phyloP scores from a whole-genome alignment of 2,888 invertebrate species.

The Thymelicus lineola region DNA sequence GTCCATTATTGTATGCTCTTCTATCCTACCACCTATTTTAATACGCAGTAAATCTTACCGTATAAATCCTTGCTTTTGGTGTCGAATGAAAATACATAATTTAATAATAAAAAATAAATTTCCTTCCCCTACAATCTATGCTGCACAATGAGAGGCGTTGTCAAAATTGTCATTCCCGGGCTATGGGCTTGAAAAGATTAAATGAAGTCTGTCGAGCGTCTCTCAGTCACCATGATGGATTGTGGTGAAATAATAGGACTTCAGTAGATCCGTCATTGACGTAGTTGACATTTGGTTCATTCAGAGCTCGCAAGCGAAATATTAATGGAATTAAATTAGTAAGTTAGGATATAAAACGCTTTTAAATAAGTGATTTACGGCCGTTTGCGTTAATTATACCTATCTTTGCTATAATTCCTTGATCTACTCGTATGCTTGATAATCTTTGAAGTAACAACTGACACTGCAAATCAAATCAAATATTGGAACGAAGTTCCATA shows the following conservation, averaged over 20 bases:
- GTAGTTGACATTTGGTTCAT: conserved; percentile 23
- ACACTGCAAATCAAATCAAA: too few relatives aligned
- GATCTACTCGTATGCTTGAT: too few relatives aligned
- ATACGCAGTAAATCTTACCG: too few relatives aligned
- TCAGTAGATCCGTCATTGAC: conserved; percentile 18
- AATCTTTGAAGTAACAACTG: too few relatives aligned
- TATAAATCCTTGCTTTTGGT: background rate
- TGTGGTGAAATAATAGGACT: conserved; percentile 30
- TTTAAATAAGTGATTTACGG: too few relatives aligned
- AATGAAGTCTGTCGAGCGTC: conserved; percentile 38
- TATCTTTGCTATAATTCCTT: too few relatives aligned
- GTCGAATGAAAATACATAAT: background rate
- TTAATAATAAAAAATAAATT: background rate
- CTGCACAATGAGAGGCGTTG: conserved; percentile 7
- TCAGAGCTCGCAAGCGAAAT: conserved; percentile 3
- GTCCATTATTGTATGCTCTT: background rate
- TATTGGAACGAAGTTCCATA: too few relatives aligned
- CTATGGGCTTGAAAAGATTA: conserved; percentile 28
- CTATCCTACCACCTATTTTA: too few relatives aligned
- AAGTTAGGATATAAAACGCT: background rate
- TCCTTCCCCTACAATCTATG: conserved; percentile 1
- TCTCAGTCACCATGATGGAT: conserved; percentile 31
- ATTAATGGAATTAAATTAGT: conserved; percentile 2
- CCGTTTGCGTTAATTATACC: too few relatives aligned
- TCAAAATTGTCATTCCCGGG: conserved; percentile 20